Evolutionary conservation across 2,888 invertebrate species (phyloP).

Genomic region (Caenorhabditis virilis): DNA sequence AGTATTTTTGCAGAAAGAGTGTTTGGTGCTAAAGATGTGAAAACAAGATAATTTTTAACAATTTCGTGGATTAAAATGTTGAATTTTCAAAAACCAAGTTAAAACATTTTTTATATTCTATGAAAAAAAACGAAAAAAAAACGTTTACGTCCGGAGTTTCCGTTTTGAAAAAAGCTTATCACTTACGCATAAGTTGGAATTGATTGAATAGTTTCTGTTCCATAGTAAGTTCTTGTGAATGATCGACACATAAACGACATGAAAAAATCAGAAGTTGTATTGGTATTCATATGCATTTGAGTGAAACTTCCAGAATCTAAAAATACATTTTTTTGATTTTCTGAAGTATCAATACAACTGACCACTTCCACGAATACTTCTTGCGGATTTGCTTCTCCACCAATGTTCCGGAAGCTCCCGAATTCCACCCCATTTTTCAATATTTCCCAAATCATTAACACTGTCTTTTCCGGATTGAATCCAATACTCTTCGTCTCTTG

Average conservation of each 20-base stretch:
- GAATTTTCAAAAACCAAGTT: no score
- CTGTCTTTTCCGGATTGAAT: slow-evolving; percentile 58
- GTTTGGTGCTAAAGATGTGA: no score
- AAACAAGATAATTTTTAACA: no score
- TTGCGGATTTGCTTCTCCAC: slow-evolving; percentile 52
- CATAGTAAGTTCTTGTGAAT: slow-evolving; percentile 39
- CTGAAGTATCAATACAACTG: not conserved
- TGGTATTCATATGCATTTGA: slow-evolving; percentile 39
- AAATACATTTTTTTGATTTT: not conserved
- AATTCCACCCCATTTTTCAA: slow-evolving; percentile 51
- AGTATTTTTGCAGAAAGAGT: no score
- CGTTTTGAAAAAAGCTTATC: no score
- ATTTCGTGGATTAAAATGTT: no score
- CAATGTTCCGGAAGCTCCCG: slow-evolving; percentile 48
- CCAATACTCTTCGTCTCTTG: slow-evolving; percentile 59
- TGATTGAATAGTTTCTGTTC: slow-evolving; percentile 30
- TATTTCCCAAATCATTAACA: slow-evolving; percentile 48
- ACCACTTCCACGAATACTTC: slow-evolving; percentile 59
- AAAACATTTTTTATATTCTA: not conserved
- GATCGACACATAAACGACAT: slow-evolving; percentile 55
- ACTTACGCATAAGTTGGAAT: slow-evolving; percentile 41
- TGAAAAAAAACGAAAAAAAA: not conserved
- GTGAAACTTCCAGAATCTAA: slow-evolving; percentile 56
- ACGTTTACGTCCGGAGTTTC: no score
- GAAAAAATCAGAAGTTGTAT: slow-evolving; percentile 41